Base-by-base conservation (phyloP, 1,140 invertebrate species). In the Ericerus pela region DNA sequence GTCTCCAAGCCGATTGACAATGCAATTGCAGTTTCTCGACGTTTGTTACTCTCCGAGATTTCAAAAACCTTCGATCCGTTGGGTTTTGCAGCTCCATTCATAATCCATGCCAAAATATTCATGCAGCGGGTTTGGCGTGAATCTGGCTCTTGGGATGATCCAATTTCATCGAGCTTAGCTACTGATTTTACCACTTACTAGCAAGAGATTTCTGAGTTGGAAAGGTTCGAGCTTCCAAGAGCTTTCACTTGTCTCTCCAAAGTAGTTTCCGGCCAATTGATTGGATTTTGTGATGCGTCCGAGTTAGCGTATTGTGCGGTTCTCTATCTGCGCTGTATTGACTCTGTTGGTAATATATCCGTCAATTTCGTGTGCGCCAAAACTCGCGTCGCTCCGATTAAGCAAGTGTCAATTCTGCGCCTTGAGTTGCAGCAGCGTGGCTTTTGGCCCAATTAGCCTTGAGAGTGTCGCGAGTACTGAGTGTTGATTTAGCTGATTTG, bases 381-480 rank as follows among this genome's bases (percentile, higher is more conserved):
- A 54, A 58, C 58, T 12, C 55, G 63, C 20, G 66, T 69, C 1
- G 62, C 62, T 3, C 67, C 68, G 0, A 11, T 67, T 11, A 64
- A 64, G 41, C 53, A 59, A 2, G 28, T 62, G 0, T 60, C 68
- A 1, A 61, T 70, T 8, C 68, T 68, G 0, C 56, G 67, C 6
- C 33, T 68, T 6, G 69, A 70, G 56, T 53, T 70, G 24, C 66
- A 54, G 67, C 63, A 0, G 67, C 68, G 1, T 18, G 68, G 2
- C 28, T 72, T 5, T 58, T 65, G 1, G 61, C 61, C 2, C 22
- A 58, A 26, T 56, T 62, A 18, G 20, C 31, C 8, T 1, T 4
- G 0, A 16, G 30, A 4, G 22, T 52, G 24, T 3, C 29, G 1
- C 24, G 27, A 1, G 14, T 29, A 5, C 22, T 55, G 27, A 8